A percentile compares a stretch with the other conserved stretches of the same genome.
Conservation (phyloP, 2,888 invertebrate species). For the Drosophila paracracens region DNA sequence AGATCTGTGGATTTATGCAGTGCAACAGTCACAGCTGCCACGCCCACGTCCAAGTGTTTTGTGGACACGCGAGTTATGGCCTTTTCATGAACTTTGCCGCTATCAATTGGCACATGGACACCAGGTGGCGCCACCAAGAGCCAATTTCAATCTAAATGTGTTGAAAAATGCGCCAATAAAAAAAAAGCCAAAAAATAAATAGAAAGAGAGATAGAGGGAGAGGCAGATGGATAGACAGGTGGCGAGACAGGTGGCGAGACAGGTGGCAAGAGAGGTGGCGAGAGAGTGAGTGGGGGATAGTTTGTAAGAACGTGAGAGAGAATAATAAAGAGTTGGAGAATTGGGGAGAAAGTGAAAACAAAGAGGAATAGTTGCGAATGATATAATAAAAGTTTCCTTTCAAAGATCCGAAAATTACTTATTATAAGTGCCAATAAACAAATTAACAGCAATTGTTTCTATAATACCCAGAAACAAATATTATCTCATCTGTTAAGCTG, state of each 20-base stretch:
- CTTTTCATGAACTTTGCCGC: slow-evolving; percentile 45
- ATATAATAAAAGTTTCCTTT: not conserved
- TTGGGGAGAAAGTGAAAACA: not conserved
- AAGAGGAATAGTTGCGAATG: not conserved
- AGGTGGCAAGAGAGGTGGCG: not conserved
- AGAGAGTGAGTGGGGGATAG: not conserved
- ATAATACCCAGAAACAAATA: not conserved
- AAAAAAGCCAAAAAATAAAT: slow-evolving; percentile 11
- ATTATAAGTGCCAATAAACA: not conserved
- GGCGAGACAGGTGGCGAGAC: not conserved
- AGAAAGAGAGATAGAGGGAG: not conserved
- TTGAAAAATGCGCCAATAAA: slow-evolving; percentile 24
- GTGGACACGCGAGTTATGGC: slow-evolving; percentile 38
- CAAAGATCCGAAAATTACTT: not conserved
- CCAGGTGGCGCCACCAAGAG: slow-evolving; percentile 49
- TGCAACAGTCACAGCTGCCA: slow-evolving; percentile 40
- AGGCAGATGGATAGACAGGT: not conserved
- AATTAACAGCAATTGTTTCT: not conserved
- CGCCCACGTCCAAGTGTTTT: slow-evolving; percentile 21
- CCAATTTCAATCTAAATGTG: slow-evolving; percentile 41
- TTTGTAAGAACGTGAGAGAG: not conserved
- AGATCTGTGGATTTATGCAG: slow-evolving; percentile 62
- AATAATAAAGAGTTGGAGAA: not conserved
- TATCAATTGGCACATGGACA: slow-evolving; percentile 52
- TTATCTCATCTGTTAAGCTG: not conserved